Evolutionary conservation across 1,140 invertebrate genomes (phyloP), one percentile per base, ranked within the genome.

Genomic region (Sesamia nonagrioides): DNA sequence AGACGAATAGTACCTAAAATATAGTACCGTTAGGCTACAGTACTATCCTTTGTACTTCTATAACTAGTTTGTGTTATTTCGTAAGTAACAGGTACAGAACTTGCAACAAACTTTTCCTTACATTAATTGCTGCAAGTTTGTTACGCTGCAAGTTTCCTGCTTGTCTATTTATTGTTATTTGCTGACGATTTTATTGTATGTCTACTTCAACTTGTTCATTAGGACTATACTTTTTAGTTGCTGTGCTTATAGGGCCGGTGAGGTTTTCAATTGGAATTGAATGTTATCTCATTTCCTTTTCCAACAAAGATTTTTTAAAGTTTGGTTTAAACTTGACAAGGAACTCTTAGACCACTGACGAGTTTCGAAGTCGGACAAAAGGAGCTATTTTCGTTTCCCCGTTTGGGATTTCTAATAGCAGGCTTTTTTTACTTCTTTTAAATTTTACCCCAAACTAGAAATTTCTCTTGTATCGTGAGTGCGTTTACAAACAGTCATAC

Each of bases 71-170:
- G 42, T 33, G 33, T 69, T 69, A 45, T 33, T 69, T n/a, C 11
- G 7, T 33, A 69, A 69, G 42, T 50, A 50, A 11, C 66, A 45
- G 66, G 66, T 45, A 68, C 54, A 40, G 11, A 48, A 69, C 42
- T 48, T 17, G 42, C 18, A 42, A 48, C 1, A 33, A 69, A 69
- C 40, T 69, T 50, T 18, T 21, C 11, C 40, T n/a, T 69, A 69
- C 66, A 69, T 69, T 69, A 69, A 69, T 69, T 69, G 42, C 66
- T 9, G 18, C 42, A 69, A 69, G 18, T 69, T 69, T 21, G 18
- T 35, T 33, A 8, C 40, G 40, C 42, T 61, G 13, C 15, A 11
- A 61, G 60, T 61, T 61, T 37, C 13, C 6, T 33, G 45, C 42
- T 33, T 18, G 42, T 18, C 66, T 69, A 50, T 50, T 68, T 69